Base-by-base conservation (phyloP, 1,140 invertebrate genomes). In the Aethina tumida region DNA sequence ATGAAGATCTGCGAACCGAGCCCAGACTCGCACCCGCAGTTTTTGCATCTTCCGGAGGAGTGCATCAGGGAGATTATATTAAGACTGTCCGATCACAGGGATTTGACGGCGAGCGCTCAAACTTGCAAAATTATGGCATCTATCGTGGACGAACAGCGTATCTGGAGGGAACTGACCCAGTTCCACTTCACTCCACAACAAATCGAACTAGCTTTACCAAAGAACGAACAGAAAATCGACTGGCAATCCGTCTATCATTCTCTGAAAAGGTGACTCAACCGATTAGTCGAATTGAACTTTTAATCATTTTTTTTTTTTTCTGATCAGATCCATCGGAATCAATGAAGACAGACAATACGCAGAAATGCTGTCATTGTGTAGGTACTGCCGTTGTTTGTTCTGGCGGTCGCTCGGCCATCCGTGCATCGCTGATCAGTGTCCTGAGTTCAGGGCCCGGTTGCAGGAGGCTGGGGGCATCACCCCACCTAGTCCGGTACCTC, bases 301-400 rank as follows among this genome's bases (percentile, higher is more conserved):
- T n/a, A n/a, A n/a, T n/a, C n/a, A n/a, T n/a, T n/a, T n/a, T n/a
- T n/a, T n/a, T n/a, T 18, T 37, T 35, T 25, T 41, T 28, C 26
- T 29, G 48, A 38, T 0, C 29, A 92, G 90, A 56, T 75, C 81
- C 44, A 93, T 85, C 63, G 92, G 92, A 12, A 68, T 93, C 12
- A 78, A 83, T 42, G 92, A 97, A 67, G 86, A 94, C 44, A 62
- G 72, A 14, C 74, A 77, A 52, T 98, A 89, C 64, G 89, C 93
- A 1, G 94, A 98, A 65, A 90, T 90, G 60, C 72, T 98, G 42
- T 88, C 91, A 27, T 68, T 97, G 25, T 98, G 95, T 63, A 78
- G 86, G 41, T 87, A 93, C 60, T 98, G 95, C 64, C 82, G 92
- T 52, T 94, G 90, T 59, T 73, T 99, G 20, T 97, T 97, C 61